Base-by-base conservation (phyloP, 2,888 invertebrate species). In the Congeria kusceri region DNA sequence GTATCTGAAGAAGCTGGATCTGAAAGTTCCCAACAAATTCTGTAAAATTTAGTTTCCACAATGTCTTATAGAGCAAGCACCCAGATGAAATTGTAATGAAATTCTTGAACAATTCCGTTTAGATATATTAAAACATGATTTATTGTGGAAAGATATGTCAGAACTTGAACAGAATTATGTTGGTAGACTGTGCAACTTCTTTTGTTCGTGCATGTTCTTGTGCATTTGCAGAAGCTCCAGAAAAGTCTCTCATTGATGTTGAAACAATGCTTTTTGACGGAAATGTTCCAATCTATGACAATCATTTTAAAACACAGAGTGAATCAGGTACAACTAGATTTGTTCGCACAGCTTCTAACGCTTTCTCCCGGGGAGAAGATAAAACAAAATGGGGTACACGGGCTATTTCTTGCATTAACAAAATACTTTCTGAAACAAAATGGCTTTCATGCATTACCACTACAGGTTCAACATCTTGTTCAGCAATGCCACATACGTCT, bases 171-270 rank as follows among this genome's bases (percentile, higher is more conserved):
- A 64, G 56, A 23, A 32, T 29, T 15, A 4, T 23, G 23, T 71
- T 3, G 56, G 64, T 18, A 53, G 46, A 64, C 58, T 65, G 11
- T 65, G 7, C 29, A 65, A 65, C 23, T 65, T 65, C 0, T 65
- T 53, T 3, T 70, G 63, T 62, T 64, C 63, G 15, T 72, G 20
- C 44, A 64, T 72, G 64, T 28, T 72, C 25, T 72, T 29, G 71
- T 72, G 15, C 71, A 58, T 65, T 18, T 62, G 62, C 62, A 3
- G 62, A 62, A n/a, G 39, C 62, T 23, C 9, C 32, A 13, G 23
- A 23, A 20, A 7, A 29, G 28, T 62, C 32, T 9, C 15, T 62
- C 13, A 20, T 62, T 39, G 11, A 62, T n/a, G n/a, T n/a, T n/a
- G n/a, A n/a, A n/a, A n/a, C n/a, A 44, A 11, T 39, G 23, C 9